Percentiles rank a stretch among this genome's conserved stretches.
Conservation (phyloP, 2,888 invertebrate species). For the Punctoribates punctum region DNA sequence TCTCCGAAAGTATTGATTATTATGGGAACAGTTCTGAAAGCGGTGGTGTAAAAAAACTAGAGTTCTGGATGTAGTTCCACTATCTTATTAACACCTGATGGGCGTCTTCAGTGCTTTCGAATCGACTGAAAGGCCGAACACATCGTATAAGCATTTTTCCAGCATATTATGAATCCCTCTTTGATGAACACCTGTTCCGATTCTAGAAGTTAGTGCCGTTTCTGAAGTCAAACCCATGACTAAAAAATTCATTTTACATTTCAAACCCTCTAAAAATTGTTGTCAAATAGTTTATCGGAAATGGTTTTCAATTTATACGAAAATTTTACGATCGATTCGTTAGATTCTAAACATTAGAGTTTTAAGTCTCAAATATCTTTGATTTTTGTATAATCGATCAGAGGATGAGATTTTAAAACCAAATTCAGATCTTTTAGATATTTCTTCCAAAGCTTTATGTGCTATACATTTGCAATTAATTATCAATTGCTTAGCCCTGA, state of each 20-base stretch:
- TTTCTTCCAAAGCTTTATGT: neutral
- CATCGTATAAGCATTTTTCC: neutral
- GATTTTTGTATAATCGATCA: no score
- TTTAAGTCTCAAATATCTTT: no score
- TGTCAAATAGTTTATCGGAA: no score
- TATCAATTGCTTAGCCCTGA: neutral
- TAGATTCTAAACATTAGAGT: no score
- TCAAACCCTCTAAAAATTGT: no score
- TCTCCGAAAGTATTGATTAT: neutral
- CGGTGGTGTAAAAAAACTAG: neutral
- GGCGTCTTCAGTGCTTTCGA: constrained; percentile 15
- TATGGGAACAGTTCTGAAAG: neutral
- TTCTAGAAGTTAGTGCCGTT: neutral
- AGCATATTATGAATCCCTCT: neutral
- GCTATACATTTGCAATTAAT: neutral
- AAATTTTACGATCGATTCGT: no score
- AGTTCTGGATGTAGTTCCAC: neutral
- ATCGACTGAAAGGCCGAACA: constrained; percentile 15
- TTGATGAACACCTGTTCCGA: constrained; percentile 29
- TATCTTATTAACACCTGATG: constrained; percentile 33
- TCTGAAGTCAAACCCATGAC: no score
- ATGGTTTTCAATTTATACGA: no score
- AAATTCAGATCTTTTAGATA: no score
- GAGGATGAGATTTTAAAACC: no score
- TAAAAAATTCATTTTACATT: no score